These are phyloP conservation scores for Leucophenga montana DNA, from an alignment of 2,888 invertebrate species.

Conservation along the genomic window DNA sequence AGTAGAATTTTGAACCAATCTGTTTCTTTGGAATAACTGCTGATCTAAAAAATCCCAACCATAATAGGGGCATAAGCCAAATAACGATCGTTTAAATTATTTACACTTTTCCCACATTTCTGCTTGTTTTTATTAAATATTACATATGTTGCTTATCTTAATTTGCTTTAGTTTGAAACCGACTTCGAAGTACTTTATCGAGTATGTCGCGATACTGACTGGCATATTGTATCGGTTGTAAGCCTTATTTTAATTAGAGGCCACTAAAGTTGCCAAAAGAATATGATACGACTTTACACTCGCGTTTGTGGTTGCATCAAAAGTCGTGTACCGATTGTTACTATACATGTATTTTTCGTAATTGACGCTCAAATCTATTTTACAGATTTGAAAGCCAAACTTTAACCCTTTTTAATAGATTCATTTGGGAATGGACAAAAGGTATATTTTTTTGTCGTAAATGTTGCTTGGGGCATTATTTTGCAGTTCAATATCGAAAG, in stretches of 20 bases:
- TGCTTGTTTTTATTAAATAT: neutral
- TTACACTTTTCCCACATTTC: neutral
- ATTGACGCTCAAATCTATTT: neutral
- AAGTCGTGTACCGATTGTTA: neutral
- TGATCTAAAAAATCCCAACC: constrained; percentile 74
- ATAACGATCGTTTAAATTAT: neutral
- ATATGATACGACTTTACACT: constrained; percentile 7
- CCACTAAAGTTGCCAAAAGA: neutral
- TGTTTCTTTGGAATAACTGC: constrained; percentile 65
- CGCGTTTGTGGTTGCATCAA: constrained; percentile 17
- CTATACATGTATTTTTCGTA: neutral
- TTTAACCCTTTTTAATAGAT: neutral
- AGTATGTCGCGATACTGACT: constrained; percentile 1
- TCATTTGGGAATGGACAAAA: neutral
- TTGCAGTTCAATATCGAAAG: neutral
- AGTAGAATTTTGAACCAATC: constrained; percentile 64
- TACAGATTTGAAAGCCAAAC: neutral
- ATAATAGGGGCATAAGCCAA: constrained; percentile 63
- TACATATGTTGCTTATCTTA: neutral
- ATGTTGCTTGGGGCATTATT: neutral
- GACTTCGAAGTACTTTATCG: neutral
- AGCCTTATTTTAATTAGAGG: constrained; percentile 9
- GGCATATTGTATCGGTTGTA: neutral
- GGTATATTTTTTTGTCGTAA: neutral
- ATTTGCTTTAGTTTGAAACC: neutral